phyloP scores from a whole-genome alignment of 2,797 vertebrate genomes.

The Stomatorhinus walkeri region DNA sequence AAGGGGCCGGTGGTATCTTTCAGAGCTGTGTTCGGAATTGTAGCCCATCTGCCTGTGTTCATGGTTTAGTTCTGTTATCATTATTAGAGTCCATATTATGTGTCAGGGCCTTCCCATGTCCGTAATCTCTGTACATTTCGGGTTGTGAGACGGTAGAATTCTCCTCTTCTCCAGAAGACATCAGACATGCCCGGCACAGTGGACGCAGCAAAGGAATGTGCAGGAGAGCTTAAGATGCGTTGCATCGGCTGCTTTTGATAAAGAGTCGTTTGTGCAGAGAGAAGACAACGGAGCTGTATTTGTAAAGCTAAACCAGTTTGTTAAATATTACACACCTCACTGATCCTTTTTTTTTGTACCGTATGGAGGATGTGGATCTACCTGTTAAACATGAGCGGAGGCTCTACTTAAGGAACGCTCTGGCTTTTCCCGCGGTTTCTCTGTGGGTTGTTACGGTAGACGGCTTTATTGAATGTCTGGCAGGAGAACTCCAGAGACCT shows the following conservation, averaged over 20 bases:
- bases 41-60: background rate
- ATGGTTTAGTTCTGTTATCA: background rate
- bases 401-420: background rate
- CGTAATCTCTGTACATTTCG: background rate
- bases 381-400: slow-evolving; percentile 10
- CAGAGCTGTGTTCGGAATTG: background rate
- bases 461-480: slow-evolving; percentile 18
- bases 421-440: background rate
- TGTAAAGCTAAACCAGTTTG: background rate
- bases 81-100: background rate
- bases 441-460: slow-evolving; percentile 7
- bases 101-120: background rate
- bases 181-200: background rate
- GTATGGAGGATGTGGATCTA: background rate
- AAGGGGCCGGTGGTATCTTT: background rate
- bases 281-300: background rate
- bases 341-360: background rate
- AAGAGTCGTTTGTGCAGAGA: background rate
- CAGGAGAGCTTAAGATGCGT: background rate
- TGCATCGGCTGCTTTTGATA: background rate
- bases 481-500: slow-evolving; percentile 1
- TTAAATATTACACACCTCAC: background rate
- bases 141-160: background rate
- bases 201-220: background rate
- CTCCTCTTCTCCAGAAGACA: background rate